A percentile compares a stretch with the other conserved stretches of the same genome.
These are phyloP conservation scores for Gambusia yucatana DNA, from an alignment of 2,797 vertebrate species.

Conservation along the genomic window DNA sequence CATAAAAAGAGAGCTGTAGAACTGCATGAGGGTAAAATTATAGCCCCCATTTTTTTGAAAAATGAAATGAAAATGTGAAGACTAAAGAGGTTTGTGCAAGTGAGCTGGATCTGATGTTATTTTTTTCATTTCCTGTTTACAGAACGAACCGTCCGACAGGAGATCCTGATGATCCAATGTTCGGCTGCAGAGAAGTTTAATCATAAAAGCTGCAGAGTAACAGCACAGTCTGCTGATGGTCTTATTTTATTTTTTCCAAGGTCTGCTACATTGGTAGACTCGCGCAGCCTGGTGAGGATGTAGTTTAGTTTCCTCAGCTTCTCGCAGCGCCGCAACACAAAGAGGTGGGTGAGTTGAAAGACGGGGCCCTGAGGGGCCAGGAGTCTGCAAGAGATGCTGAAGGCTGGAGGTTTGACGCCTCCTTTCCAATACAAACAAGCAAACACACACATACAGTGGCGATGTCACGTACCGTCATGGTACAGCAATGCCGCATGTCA, in stretches of 20 bases:
- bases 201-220: slow-evolving; percentile 10
- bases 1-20: background rate
- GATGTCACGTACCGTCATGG: slow-evolving; percentile 58
- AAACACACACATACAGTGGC: slow-evolving; percentile 31
- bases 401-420: slow-evolving; percentile 38
- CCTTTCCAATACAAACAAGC: slow-evolving; percentile 30
- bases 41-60: background rate
- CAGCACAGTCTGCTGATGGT: background rate
- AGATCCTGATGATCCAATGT: slow-evolving; percentile 2
- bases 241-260: background rate
- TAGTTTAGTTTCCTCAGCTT: slow-evolving; percentile 30
- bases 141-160: slow-evolving; percentile 17
- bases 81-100: background rate
- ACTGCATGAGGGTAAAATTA: background rate
- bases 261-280: slow-evolving; percentile 6
- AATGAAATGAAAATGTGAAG: slow-evolving; percentile 20
- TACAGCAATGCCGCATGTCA: slow-evolving; percentile 71
- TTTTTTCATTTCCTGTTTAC: slow-evolving; percentile 4
- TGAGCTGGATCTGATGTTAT: background rate
- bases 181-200: slow-evolving; percentile 3
- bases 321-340: slow-evolving; percentile 42
- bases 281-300: slow-evolving; percentile 25
- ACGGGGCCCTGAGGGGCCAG: slow-evolving; percentile 35
- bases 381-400: slow-evolving; percentile 60
- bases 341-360: slow-evolving; percentile 31